Evolutionary conservation across 2,888 invertebrate species (phyloP).

Genomic region (Nezara viridula): DNA sequence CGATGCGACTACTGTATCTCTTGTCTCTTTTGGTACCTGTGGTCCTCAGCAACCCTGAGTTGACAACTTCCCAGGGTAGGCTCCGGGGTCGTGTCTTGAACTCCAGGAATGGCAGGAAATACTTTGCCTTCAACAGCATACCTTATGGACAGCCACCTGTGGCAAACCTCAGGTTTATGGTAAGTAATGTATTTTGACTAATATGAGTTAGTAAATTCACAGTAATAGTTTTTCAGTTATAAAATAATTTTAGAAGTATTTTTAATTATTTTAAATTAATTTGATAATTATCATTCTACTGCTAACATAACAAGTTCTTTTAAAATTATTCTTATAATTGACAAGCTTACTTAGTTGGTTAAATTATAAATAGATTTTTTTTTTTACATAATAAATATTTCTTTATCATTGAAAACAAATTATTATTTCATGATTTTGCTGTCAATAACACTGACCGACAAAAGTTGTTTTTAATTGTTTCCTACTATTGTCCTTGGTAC

Average conservation of each 20-base stretch:
- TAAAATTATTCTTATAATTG: neutral
- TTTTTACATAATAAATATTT: too few relatives aligned
- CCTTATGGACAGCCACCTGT: slow-evolving; percentile 48
- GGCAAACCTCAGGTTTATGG: slow-evolving; percentile 6
- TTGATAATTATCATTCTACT: too few relatives aligned
- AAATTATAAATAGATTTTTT: too few relatives aligned
- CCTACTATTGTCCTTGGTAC: too few relatives aligned
- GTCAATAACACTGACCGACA: too few relatives aligned
- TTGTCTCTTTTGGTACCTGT: neutral
- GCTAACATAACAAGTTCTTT: neutral
- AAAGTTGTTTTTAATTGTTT: too few relatives aligned
- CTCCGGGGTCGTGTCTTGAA: neutral
- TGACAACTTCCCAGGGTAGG: neutral
- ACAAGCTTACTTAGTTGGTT: too few relatives aligned
- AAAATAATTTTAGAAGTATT: too few relatives aligned
- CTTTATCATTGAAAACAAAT: too few relatives aligned
- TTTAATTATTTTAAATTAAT: too few relatives aligned
- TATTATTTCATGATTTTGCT: too few relatives aligned
- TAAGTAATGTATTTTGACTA: neutral
- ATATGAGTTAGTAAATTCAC: neutral
- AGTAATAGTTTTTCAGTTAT: neutral
- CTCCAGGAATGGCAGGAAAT: slow-evolving; percentile 6
- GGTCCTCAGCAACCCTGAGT: neutral
- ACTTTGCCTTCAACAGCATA: slow-evolving; percentile 39
- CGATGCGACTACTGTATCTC: neutral